These are phyloP conservation scores for Leptosomus discolor DNA, from an alignment of 2,113 vertebrate genomes.

Conservation along the genomic window DNA sequence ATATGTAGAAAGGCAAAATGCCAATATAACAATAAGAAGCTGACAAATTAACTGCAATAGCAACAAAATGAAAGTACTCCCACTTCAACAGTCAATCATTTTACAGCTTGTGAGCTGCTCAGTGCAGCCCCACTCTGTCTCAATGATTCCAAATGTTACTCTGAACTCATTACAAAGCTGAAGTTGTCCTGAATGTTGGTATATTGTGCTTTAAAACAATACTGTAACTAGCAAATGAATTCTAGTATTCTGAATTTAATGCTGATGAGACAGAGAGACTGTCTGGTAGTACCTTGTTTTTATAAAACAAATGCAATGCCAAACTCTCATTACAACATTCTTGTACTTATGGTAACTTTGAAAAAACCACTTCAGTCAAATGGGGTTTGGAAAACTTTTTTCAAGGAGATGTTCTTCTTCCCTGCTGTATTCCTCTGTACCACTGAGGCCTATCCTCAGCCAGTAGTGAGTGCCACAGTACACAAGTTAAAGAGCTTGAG, in stretches of 20 bases:
- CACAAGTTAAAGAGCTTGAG: neutral
- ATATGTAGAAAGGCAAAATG: constrained; percentile 18
- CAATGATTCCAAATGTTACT: neutral
- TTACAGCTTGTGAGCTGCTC: neutral
- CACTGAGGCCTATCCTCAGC: neutral
- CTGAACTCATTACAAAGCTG: neutral
- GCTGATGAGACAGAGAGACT: neutral
- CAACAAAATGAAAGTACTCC: neutral
- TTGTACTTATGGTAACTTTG: neutral
- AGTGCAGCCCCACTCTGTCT: neutral
- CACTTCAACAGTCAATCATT: neutral
- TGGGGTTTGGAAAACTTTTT: neutral
- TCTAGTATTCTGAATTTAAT: neutral
- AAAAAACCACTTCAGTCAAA: neutral
- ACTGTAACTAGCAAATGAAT: neutral
- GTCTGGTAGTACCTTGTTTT: neutral
- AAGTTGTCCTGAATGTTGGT: neutral
- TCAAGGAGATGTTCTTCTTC: neutral
- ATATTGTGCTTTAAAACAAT: neutral
- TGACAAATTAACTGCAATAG: neutral
- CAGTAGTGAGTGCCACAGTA: neutral
- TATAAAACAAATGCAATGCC: neutral
- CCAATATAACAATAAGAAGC: neutral
- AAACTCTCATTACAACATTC: neutral
- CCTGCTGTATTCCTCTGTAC: neutral